Evolutionary conservation across 2,113 vertebrate genomes (phyloP), one percentile per base, ranked within the genome.

Genomic region (Perca schrenkii): DNA sequence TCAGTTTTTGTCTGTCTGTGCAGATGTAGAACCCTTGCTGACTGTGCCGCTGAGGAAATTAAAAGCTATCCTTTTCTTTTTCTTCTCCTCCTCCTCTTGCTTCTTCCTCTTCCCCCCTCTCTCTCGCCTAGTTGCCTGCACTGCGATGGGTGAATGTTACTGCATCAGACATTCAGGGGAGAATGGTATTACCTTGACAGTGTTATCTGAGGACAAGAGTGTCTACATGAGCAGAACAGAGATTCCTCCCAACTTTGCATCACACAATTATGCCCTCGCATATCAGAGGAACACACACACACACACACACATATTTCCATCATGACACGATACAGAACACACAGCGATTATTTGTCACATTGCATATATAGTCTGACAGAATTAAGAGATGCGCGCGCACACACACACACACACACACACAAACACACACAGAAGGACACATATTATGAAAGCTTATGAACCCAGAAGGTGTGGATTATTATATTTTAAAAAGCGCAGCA

Each of bases 121-220:
- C 75, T 66, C 43, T 54, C 53, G 15, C 72, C 25, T 31, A 40
- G 58, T 76, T 70, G 40, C 28, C 65, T 70, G 72, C 11, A 4
- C 63, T 78, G 54, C 22, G 69, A 80, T 61, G 63, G 75, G 36
- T 82, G 63, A 86, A 73, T 79, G 64, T 86, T 70, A 21, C 77
- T 54, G 80, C 79, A 64, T 75, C 74, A 71, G 67, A 82, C 66
- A 49, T 65, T 50, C 4, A 1, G 67, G 46, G 52, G 57, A 65
- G 69, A 66, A 74, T n/a, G 54, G 49, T 72, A 63, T 86, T 85
- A 89, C 72, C 56, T 79, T 67, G 71, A 74, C 60, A 75, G 53
- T 80, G 83, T 85, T 77, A 90, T 89, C 76, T 86, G 52, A 84
- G 80, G 77, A 82, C 79, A 76, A 63, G 74, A 64, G 40, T 72